A percentile compares a stretch with the other conserved stretches of the same genome.
Conservation (phyloP, 2,797 vertebrate genomes). For the Pseudotriccus pelzelni region DNA sequence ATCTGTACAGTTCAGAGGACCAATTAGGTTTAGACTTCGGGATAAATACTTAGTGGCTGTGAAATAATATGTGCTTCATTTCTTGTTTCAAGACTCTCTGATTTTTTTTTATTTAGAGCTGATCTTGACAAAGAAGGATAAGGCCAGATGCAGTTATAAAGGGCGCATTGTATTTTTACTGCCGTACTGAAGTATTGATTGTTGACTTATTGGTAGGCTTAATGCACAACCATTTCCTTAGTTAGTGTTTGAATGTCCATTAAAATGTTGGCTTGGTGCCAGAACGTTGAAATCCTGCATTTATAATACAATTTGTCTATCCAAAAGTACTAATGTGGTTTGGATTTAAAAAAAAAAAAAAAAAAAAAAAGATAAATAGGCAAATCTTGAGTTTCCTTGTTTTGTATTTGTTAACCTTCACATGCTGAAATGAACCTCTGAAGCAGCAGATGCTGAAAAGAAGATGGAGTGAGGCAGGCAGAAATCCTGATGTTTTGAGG, state of each 20-base stretch:
- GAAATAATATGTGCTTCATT: conserved; percentile 32
- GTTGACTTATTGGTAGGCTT: conserved; percentile 79
- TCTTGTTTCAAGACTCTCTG: conserved; percentile 20
- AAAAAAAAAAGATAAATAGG: not conserved
- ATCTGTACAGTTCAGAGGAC: not conserved
- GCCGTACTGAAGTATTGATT: conserved; percentile 77
- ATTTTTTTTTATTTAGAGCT: conserved; percentile 16
- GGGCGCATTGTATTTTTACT: conserved; percentile 70
- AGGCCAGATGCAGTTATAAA: conserved; percentile 62
- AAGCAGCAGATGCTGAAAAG: not conserved
- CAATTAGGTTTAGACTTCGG: conserved; percentile 16
- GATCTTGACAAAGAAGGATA: conserved; percentile 43
- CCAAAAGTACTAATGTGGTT: conserved; percentile 66
- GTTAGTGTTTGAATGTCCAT: conserved; percentile 76
- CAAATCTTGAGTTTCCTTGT: conserved; percentile 31
- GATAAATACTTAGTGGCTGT: conserved; percentile 9
- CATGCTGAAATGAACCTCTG: not conserved
- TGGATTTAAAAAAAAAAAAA: conserved; percentile 63
- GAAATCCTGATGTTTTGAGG: not conserved
- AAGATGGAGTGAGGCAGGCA: not conserved
- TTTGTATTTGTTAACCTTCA: conserved; percentile 49
- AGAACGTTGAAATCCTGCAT: conserved; percentile 65
- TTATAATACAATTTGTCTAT: conserved; percentile 69
- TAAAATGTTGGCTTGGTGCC: conserved; percentile 71
- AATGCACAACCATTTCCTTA: conserved; percentile 79